Evolutionary conservation across 2,797 vertebrate genomes (phyloP).

Genomic region (Distichodus sexfasciatus): DNA sequence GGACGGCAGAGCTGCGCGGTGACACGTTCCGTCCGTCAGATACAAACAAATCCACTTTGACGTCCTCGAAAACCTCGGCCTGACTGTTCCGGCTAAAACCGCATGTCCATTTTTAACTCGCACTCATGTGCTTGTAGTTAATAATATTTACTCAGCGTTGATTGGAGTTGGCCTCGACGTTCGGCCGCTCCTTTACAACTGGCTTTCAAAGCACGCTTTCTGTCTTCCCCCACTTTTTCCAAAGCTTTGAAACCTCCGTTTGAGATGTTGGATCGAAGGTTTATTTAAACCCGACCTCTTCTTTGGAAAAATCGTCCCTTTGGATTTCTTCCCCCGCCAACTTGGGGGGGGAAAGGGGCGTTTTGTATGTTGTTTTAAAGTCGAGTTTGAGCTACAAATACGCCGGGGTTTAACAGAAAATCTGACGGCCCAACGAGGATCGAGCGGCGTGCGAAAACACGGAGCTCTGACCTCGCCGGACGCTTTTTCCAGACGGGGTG

Average conservation of each 20-base stretch:
- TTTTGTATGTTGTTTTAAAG: conserved; percentile 10
- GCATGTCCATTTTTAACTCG: conserved; percentile 36
- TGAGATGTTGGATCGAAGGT: conserved; percentile 17
- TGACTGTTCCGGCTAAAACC: conserved; percentile 27
- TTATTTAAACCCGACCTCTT: conserved; percentile 39
- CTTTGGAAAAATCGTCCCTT: background rate
- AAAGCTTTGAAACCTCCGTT: background rate
- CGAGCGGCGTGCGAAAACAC: background rate
- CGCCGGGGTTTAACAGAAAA: background rate
- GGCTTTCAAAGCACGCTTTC: conserved; percentile 19
- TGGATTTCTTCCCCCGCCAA: background rate
- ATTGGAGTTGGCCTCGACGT: conserved; percentile 34
- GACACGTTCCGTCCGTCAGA: no score
- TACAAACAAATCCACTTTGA: no score
- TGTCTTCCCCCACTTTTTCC: background rate
- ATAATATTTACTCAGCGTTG: conserved; percentile 50
- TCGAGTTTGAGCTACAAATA: background rate
- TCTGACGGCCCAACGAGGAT: background rate
- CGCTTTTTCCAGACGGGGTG: conserved; percentile 10
- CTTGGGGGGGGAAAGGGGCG: background rate
- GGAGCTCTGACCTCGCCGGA: background rate
- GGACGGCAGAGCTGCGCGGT: no score
- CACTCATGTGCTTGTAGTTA: conserved; percentile 44
- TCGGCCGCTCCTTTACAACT: conserved; percentile 25
- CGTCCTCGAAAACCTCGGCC: no score